Percentiles rank a stretch among this genome's conserved stretches.
These are phyloP conservation scores for Genyomyrus donnyi DNA, from an alignment of 2,113 vertebrate genomes.

Conservation along the genomic window DNA sequence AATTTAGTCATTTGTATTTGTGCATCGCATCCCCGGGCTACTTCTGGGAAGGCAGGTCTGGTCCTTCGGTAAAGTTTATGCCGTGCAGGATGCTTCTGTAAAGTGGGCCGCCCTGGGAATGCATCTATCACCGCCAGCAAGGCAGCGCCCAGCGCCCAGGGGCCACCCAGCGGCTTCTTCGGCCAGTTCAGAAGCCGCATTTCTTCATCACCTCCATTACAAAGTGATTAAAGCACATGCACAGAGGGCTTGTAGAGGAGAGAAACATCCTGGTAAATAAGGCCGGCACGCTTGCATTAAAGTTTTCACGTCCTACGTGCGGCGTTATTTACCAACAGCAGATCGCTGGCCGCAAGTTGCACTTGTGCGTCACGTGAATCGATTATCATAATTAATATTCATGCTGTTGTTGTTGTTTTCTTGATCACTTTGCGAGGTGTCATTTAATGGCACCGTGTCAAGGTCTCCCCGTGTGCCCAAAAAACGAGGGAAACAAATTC, in stretches of 20 bases:
- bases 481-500: conserved; percentile 20
- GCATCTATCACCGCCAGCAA: neutral
- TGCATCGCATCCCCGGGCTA: neutral
- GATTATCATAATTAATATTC: neutral
- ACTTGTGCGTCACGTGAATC: neutral
- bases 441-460: conserved; percentile 8
- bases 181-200: neutral
- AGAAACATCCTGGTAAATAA: neutral
- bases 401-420: conserved; percentile 17
- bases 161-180: neutral
- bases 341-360: neutral
- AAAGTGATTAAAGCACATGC: neutral
- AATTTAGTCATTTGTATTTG: neutral
- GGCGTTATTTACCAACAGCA: neutral
- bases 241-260: neutral
- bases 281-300: neutral
- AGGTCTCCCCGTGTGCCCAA: conserved; percentile 19
- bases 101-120: neutral
- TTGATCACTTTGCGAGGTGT: conserved; percentile 17
- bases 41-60: neutral
- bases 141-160: neutral
- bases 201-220: neutral
- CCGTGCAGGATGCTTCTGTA: neutral
- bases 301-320: neutral
- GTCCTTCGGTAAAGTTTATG: neutral